A percentile compares a stretch with the other conserved stretches of the same genome.
Evolutionary conservation across 2,888 invertebrate genomes (phyloP).

Genomic region (Drosophila pseudotakahashii): DNA sequence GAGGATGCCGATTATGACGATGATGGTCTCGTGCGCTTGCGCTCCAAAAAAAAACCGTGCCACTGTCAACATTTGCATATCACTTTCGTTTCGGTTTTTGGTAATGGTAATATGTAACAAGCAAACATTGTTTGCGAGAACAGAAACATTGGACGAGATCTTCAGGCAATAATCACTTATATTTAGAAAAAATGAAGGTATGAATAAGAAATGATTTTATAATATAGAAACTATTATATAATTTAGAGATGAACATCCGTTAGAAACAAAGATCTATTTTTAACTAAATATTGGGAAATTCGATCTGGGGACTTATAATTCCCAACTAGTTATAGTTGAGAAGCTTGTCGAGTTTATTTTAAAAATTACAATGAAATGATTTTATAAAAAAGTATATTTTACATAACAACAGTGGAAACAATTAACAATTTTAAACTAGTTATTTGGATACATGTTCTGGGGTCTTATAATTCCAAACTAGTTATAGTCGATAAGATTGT

Average conservation of each 20-base stretch:
- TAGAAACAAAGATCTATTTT: too few relatives aligned
- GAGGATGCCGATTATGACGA: slow-evolving; percentile 28
- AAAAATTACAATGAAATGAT: too few relatives aligned
- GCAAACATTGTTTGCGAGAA: slow-evolving; percentile 16
- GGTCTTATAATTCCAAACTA: background rate
- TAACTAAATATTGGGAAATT: too few relatives aligned
- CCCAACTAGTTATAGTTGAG: background rate
- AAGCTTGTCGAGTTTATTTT: too few relatives aligned
- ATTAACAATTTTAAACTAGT: too few relatives aligned
- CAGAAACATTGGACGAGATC: slow-evolving; percentile 1
- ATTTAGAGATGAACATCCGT: too few relatives aligned
- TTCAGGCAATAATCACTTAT: background rate
- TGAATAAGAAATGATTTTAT: too few relatives aligned
- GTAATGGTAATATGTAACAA: slow-evolving; percentile 44
- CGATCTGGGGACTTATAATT: background rate
- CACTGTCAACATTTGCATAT: slow-evolving; percentile 70
- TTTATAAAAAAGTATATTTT: too few relatives aligned
- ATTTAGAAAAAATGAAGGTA: background rate
- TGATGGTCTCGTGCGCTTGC: slow-evolving; percentile 66
- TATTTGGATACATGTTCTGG: too few relatives aligned
- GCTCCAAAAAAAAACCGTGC: slow-evolving; percentile 36
- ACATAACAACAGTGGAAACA: too few relatives aligned
- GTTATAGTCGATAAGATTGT: background rate
- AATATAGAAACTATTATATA: too few relatives aligned
- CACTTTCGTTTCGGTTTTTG: slow-evolving; percentile 63